phyloP scores from a whole-genome alignment of 1,140 invertebrate species.

The Bombus confusus region DNA sequence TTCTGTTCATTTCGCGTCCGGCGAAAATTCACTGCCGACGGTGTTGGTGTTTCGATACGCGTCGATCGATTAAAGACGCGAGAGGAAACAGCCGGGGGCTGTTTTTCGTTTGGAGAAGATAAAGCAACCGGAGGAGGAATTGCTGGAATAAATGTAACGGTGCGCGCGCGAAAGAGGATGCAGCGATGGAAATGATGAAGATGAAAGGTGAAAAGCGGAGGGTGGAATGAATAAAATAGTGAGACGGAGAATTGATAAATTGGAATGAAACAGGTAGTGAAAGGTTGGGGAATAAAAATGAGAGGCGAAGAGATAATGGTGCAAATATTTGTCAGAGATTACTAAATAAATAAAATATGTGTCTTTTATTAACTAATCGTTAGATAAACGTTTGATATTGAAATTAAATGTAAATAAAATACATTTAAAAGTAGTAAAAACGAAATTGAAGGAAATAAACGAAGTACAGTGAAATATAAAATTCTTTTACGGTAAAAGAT shows the following conservation, averaged over 20 bases:
- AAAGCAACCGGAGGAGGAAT: not conserved
- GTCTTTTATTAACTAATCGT: too few species aligned
- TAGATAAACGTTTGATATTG: too few species aligned
- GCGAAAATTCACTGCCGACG: not conserved
- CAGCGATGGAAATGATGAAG: not conserved
- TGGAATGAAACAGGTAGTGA: not conserved
- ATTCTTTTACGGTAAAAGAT: too few species aligned
- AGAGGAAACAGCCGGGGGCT: not conserved
- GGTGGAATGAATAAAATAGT: not conserved
- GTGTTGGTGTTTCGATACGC: not conserved
- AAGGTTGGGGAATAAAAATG: not conserved
- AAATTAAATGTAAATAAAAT: too few species aligned
- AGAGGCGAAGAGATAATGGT: not conserved
- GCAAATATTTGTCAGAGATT: too few species aligned
- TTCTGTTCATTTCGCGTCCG: slow-evolving; percentile 4
- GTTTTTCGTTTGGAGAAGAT: too few species aligned
- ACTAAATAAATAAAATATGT: too few species aligned
- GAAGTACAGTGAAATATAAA: too few species aligned
- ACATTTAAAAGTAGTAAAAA: too few species aligned
- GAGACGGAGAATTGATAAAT: not conserved
- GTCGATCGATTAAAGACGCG: slow-evolving; percentile 4
- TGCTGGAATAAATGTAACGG: slow-evolving; percentile 17
- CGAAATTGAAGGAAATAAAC: too few species aligned
- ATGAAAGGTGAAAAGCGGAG: not conserved
- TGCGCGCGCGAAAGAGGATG: not conserved